Percentiles rank a stretch among this genome's conserved stretches.
Conservation (phyloP, 2,888 invertebrate genomes). For the Apantesis nais region DNA sequence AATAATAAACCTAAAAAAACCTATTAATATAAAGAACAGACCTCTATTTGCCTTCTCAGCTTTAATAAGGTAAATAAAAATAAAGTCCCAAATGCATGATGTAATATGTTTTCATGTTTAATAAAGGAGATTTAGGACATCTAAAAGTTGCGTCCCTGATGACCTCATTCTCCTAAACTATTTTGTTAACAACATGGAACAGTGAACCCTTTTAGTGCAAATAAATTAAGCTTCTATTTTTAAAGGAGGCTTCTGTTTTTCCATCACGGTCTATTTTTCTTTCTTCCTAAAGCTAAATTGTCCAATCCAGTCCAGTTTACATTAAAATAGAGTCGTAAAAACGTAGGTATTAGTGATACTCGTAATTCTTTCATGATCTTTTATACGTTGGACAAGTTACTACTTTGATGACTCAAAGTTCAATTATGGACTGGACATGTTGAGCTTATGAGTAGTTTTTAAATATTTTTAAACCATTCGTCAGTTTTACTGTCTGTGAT, state of each 20-base stretch:
- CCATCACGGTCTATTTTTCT: not conserved
- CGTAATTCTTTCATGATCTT: not conserved
- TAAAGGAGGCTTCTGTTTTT: not conserved
- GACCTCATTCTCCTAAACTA: not conserved
- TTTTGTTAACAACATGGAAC: not conserved
- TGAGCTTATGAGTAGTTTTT: too few species aligned
- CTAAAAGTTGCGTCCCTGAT: not conserved
- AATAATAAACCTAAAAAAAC: not conserved
- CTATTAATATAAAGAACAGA: not conserved
- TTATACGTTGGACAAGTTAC: not conserved
- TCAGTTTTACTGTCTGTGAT: too few species aligned
- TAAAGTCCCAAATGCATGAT: not conserved
- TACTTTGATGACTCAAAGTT: not conserved
- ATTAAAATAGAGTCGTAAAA: not conserved
- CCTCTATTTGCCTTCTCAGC: not conserved
- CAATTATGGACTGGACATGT: too few species aligned
- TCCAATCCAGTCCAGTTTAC: too few species aligned
- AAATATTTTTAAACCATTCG: too few species aligned
- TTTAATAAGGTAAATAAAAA: not conserved
- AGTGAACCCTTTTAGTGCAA: not conserved
- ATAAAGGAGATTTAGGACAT: not conserved
- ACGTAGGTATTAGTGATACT: not conserved
- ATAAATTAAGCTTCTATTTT: not conserved
- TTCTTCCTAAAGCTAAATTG: not conserved
- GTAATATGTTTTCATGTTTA: not conserved